Conservation (phyloP, 2,113 vertebrate species). For the Cygnus atratus region DNA sequence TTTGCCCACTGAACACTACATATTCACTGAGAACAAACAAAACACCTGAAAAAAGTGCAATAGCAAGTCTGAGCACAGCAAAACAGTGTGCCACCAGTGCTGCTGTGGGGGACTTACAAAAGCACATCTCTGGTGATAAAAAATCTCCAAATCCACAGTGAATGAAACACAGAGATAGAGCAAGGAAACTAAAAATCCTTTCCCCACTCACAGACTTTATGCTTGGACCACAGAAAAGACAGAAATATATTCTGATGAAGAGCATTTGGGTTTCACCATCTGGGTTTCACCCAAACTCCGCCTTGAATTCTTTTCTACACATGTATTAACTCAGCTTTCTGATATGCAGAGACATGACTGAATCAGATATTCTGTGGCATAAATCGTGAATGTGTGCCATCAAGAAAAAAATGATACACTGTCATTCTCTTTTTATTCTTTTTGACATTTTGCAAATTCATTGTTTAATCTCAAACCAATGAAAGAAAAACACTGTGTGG, state of each 20-base stretch:
- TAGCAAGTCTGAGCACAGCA: not conserved
- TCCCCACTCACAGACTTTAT: not conserved
- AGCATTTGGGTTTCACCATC: not conserved
- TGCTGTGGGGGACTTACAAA: not conserved
- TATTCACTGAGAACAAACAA: not conserved
- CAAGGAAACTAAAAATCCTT: not conserved
- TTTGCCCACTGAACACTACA: not conserved
- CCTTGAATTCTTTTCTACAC: not conserved
- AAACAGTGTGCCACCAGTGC: not conserved
- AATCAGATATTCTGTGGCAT: not conserved
- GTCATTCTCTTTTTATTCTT: not conserved
- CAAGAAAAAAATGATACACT: not conserved
- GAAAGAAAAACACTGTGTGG: not conserved
- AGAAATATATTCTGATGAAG: not conserved
- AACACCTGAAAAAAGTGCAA: not conserved
- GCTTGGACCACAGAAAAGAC: not conserved
- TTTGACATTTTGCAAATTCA: not conserved
- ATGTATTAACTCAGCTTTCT: not conserved
- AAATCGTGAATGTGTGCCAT: not conserved
- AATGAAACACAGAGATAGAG: not conserved
- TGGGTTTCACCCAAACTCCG: not conserved
- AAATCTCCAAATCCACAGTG: not conserved
- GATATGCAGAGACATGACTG: not conserved
- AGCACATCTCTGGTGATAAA: not conserved
- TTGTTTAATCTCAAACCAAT: not conserved